phyloP scores from a whole-genome alignment of 1,140 invertebrate genomes.

The Aleiodes sp. region DNA sequence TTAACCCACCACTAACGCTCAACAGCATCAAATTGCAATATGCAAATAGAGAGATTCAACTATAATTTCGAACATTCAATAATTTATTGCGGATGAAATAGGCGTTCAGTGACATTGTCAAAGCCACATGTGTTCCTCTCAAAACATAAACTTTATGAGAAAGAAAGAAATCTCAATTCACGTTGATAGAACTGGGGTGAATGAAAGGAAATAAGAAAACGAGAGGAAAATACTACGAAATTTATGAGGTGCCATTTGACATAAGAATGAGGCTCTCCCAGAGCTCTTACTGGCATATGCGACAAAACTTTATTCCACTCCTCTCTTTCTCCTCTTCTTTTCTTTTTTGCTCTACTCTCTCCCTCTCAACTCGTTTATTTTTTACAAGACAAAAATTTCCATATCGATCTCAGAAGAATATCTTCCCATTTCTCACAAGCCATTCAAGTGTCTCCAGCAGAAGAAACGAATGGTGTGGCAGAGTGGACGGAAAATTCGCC shows the following conservation, averaged over 20 bases:
- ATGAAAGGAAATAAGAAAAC: background rate
- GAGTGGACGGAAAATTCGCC: constrained; percentile 8
- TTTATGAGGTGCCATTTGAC: constrained; percentile 19
- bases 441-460: constrained; percentile 19
- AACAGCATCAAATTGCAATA: no score
- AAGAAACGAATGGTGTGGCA: constrained; percentile 16
- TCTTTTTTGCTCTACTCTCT: background rate
- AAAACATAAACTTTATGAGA: background rate
- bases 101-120: no score
- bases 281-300: constrained; percentile 9
- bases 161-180: constrained; percentile 8
- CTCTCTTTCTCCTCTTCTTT: no score
- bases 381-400: constrained; percentile 26
- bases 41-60: no score
- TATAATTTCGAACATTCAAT: no score
- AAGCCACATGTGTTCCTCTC: no score
- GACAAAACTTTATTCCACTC: constrained; percentile 11
- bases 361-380: background rate
- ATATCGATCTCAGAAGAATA: constrained; percentile 24
- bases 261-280: constrained; percentile 25
- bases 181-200: constrained; percentile 1
- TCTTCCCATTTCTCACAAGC: constrained; percentile 18
- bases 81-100: no score
- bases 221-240: background rate
- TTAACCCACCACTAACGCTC: no score